phyloP scores from a whole-genome alignment of 2,888 invertebrate genomes.

The Chydorus sphaericus region DNA sequence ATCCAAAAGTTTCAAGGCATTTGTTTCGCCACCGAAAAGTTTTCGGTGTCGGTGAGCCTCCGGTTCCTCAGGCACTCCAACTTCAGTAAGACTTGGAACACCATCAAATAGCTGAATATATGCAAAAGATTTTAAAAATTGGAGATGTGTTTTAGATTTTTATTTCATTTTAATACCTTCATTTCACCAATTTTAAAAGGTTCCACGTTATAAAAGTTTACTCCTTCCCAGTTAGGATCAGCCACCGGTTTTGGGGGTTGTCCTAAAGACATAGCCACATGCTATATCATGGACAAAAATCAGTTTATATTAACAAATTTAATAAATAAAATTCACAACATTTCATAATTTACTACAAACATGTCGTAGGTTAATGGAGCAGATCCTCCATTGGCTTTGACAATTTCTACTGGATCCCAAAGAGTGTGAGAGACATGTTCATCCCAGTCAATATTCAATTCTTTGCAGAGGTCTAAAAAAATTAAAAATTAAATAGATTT shows the following conservation, averaged over 20 bases:
- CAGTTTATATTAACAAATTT: not conserved
- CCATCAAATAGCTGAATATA: slow-evolving; percentile 7
- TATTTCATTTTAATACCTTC: too few species aligned
- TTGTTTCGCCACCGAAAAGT: slow-evolving; percentile 45
- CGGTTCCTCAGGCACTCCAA: slow-evolving; percentile 24
- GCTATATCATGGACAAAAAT: slow-evolving; percentile 30
- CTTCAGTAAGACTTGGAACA: slow-evolving; percentile 16
- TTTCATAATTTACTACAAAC: slow-evolving; percentile 38
- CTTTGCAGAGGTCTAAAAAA: slow-evolving; percentile 32
- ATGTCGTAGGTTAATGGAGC: slow-evolving; percentile 56
- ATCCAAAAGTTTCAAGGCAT: slow-evolving; percentile 41
- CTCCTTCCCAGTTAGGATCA: slow-evolving; percentile 32
- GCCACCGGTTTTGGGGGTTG: slow-evolving; percentile 41
- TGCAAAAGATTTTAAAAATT: slow-evolving; percentile 3
- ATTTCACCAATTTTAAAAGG: slow-evolving; percentile 22
- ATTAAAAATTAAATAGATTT: not conserved
- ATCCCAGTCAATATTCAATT: slow-evolving; percentile 37
- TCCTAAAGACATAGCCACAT: slow-evolving; percentile 44
- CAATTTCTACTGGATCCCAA: slow-evolving; percentile 49
- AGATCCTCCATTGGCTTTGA: slow-evolving; percentile 49
- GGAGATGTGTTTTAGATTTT: too few species aligned
- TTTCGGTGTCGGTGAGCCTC: slow-evolving; percentile 20
- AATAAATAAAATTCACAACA: not conserved
- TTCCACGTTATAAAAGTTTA: slow-evolving; percentile 36
- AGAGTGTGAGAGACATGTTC: slow-evolving; percentile 55